Evolutionary conservation across 2,113 vertebrate genomes (phyloP), one percentile per base, ranked within the genome.

Genomic region (Pimephales promelas): DNA sequence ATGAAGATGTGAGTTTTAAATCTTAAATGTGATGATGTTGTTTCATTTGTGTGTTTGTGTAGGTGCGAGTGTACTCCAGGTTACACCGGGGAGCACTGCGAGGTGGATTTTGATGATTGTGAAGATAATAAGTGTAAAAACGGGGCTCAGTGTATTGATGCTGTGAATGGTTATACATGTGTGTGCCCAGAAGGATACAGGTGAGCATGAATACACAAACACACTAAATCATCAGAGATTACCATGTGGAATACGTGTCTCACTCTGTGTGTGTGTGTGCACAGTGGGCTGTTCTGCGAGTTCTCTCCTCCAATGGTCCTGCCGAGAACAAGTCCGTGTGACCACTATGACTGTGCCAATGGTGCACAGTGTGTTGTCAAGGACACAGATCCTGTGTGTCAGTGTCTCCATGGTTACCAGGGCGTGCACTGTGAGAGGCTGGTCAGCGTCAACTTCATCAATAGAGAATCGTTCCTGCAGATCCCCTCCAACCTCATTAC

Each of bases 41-140:
- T 68, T 52, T 28, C 22, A n/a, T 83, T 36, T 75, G 56, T 61
- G 40, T 64, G 28, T 47, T 45, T 86, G 75, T 82, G 71, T 81
- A 99, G 98, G 90, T 99, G 98, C 89, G 98, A 99, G 88, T 99
- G 98, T 89, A 97, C 96, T 9, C 97, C 98, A 13, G 98, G 98
- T 0, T 99, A 96, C 1, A 86, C 96, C 2, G 97, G 98, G 0
- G 97, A 98, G 24, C 96, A 98, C 10, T 99, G 98, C 70, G 96
- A 97, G 83, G 87, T 94, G 68, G 97, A 99, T 78, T 96, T 95
- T 43, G 95, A 99, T 0, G 98, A 99, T 88, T 99, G 98, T 86
- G 94, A 95, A 34, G 97, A 98, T 20, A 97, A 98, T 89, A 99
- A 98, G 87, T 99, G 98, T 90, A 95, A 95, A 92, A 99, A 98